Evolutionary conservation across 2,888 invertebrate genomes (phyloP).

Genomic region (Lepas anatifera): DNA sequence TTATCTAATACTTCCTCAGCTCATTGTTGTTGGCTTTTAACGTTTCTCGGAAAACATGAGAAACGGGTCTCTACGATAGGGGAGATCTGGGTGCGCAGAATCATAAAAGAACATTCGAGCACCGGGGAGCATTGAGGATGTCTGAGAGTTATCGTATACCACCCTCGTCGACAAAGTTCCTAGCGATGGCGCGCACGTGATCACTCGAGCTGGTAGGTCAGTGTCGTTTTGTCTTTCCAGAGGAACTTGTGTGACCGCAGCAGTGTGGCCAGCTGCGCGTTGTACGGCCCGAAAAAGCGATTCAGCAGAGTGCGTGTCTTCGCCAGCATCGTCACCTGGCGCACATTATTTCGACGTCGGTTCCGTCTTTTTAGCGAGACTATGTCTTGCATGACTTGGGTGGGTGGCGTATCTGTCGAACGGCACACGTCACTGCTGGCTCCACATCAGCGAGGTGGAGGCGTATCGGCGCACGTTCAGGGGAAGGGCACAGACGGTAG

Average conservation of each 20-base stretch:
- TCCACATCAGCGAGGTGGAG: not conserved
- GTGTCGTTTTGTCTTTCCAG: constrained; percentile 15
- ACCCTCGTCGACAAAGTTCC: too few species aligned
- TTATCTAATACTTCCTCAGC: too few species aligned
- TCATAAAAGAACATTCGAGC: too few species aligned
- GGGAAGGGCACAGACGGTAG: not conserved
- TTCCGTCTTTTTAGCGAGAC: constrained; percentile 10
- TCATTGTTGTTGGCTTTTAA: too few species aligned
- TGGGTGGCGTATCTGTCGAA: constrained; percentile 16
- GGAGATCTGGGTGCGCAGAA: too few species aligned
- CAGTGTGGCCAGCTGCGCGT: constrained; percentile 14
- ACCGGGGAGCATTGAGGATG: too few species aligned
- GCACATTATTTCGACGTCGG: not conserved
- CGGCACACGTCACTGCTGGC: not conserved
- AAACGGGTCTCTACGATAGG: too few species aligned
- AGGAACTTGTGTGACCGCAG: constrained; percentile 14
- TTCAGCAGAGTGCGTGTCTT: constrained; percentile 13
- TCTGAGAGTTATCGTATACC: too few species aligned
- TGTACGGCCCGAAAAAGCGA: constrained; percentile 18
- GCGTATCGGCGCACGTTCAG: not conserved
- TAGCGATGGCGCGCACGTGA: too few species aligned
- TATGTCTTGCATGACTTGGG: constrained; percentile 12
- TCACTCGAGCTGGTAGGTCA: too few species aligned
- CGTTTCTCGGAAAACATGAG: too few species aligned
- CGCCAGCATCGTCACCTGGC: constrained; percentile 14